phyloP scores from a whole-genome alignment of 2,888 invertebrate species.

The Lymantria dispar region DNA sequence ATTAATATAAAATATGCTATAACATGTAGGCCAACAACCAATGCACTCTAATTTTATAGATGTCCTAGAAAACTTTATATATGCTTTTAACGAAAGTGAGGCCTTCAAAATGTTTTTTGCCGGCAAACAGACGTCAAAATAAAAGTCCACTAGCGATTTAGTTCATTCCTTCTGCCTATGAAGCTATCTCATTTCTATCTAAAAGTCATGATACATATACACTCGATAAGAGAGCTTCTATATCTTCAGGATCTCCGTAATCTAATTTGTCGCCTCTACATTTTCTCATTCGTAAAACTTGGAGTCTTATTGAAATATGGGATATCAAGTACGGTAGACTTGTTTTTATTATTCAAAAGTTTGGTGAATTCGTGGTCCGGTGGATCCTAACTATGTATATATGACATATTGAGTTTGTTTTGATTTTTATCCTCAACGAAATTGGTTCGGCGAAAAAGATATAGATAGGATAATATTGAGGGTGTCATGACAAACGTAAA shows the following conservation, averaged over 20 bases:
- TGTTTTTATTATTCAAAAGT: conserved; percentile 74
- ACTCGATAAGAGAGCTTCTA: conserved; percentile 57
- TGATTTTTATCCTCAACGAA: conserved; percentile 52
- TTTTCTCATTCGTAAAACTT: conserved; percentile 71
- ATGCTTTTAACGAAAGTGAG: conserved; percentile 8
- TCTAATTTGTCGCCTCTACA: conserved; percentile 75
- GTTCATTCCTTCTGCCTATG: conserved; percentile 23
- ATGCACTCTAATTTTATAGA: conserved; percentile 12
- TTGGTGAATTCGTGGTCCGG: conserved; percentile 47
- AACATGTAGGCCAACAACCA: conserved; percentile 7
- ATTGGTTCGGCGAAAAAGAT: conserved; percentile 51
- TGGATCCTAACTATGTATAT: conserved; percentile 42
- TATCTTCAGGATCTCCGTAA: conserved; percentile 69
- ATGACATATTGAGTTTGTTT: conserved; percentile 59
- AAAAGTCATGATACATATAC: conserved; percentile 36
- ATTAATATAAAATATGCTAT: conserved; percentile 4
- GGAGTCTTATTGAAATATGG: conserved; percentile 77
- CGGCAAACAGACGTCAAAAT: conserved; percentile 16
- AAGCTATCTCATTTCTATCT: conserved; percentile 21
- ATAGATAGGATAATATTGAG: conserved; percentile 46
- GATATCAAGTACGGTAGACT: conserved; percentile 75
- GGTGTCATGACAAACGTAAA: conserved; percentile 30
- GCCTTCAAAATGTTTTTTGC: conserved; percentile 4
- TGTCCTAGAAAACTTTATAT: conserved; percentile 11
- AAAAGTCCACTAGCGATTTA: conserved; percentile 22